phyloP scores from a whole-genome alignment of 2,797 vertebrate genomes.

The Bovichtus diacanthus region DNA sequence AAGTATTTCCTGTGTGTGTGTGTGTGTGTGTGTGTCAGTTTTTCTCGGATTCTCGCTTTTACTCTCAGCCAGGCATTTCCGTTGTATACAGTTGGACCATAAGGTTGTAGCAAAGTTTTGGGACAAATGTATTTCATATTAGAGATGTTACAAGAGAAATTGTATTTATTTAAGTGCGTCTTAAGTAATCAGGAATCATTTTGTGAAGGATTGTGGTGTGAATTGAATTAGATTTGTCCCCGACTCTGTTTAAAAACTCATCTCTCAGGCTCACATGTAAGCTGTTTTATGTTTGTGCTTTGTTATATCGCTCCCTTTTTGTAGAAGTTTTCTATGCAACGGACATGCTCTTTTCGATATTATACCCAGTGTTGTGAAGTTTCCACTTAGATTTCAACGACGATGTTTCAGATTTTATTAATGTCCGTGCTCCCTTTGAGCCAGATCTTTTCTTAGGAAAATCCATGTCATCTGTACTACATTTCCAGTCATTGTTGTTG shows the following conservation, averaged over 20 bases:
- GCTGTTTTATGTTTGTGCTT: conserved; percentile 73
- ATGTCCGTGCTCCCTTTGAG: conserved; percentile 75
- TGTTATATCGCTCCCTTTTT: conserved; percentile 76
- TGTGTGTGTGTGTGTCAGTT: conserved; percentile 3
- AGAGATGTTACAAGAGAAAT: conserved; percentile 41
- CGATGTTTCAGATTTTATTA: conserved; percentile 57
- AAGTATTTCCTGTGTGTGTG: conserved; percentile 23
- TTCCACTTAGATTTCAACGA: conserved; percentile 47
- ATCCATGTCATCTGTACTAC: conserved; percentile 36
- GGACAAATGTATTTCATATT: conserved; percentile 59
- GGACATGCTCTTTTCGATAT: conserved; percentile 68
- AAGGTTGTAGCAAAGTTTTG: conserved; percentile 56
- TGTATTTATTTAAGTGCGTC: conserved; percentile 69
- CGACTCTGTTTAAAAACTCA: conserved; percentile 55
- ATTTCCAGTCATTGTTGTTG: conserved; percentile 33
- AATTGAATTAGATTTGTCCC: conserved; percentile 57
- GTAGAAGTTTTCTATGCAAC: conserved; percentile 88
- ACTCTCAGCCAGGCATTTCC: conserved; percentile 42
- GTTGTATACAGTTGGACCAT: conserved; percentile 51
- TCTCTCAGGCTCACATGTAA: conserved; percentile 82
- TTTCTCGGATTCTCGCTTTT: conserved; percentile 22
- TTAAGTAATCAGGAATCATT: conserved; percentile 40
- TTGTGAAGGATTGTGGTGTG: conserved; percentile 32
- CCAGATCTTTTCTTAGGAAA: conserved; percentile 64
- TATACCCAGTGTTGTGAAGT: conserved; percentile 57